Evolutionary conservation across 2,113 vertebrate genomes (phyloP).

Genomic region (Charadrius vociferus): DNA sequence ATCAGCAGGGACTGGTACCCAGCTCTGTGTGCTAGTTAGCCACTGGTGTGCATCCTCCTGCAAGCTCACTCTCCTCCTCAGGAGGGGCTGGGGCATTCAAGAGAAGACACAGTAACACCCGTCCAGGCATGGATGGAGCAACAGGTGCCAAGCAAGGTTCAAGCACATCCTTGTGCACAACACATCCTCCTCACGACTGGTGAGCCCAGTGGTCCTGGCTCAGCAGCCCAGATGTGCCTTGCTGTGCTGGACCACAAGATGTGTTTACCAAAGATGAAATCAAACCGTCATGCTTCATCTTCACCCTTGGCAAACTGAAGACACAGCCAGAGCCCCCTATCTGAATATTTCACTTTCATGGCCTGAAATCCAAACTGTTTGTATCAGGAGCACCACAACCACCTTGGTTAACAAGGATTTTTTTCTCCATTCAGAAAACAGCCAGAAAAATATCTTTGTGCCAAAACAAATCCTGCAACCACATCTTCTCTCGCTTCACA

Average conservation of each 20-base stretch:
- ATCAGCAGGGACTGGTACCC: too few species aligned
- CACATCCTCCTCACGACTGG: rapidly evolving
- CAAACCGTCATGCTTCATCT: not conserved
- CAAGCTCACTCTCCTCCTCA: too few species aligned
- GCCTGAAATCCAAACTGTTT: not conserved
- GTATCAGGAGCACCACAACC: not conserved
- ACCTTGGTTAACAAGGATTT: not conserved
- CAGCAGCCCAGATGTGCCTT: not conserved
- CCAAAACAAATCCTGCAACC: not conserved
- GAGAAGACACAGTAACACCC: too few species aligned
- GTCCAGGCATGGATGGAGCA: not conserved
- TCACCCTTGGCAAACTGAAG: not conserved
- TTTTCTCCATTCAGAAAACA: not conserved
- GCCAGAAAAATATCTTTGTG: rapidly evolving
- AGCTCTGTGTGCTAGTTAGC: too few species aligned
- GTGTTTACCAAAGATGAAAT: not conserved
- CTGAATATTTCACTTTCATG: not conserved
- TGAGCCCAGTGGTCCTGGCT: not conserved
- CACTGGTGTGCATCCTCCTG: too few species aligned
- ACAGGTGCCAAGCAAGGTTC: not conserved
- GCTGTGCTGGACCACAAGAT: rapidly evolving
- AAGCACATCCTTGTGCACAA: not conserved
- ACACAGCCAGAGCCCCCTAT: not conserved
- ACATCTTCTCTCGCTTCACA: not conserved
- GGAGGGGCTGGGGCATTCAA: too few species aligned